Evolutionary conservation across 2,797 vertebrate genomes (phyloP), one percentile per base, ranked within the genome.

Genomic region (Lacerta agilis): DNA sequence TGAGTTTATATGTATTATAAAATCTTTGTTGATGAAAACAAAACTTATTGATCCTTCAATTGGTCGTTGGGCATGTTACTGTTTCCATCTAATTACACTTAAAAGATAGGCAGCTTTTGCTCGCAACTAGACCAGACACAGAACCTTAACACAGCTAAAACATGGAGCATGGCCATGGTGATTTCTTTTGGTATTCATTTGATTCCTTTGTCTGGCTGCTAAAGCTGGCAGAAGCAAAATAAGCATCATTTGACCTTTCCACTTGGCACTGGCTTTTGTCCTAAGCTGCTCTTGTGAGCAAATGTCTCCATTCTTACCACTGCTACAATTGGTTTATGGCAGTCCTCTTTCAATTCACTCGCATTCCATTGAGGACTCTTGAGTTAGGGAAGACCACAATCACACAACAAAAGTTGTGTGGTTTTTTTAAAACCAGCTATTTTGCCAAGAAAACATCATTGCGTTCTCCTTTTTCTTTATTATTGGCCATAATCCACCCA

Each of bases 201-300:
- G 76, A 4, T 86, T 90, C 29, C 29, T 86, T 49, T 88, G 3
- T 71, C 45, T 17, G 29, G 45, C 76, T 86, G 84, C 82, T 86
- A 71, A 49, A 92, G 64, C 9, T 73, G 9, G 5, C 33, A 88
- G 45, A 89, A 93, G 88, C 38, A 1, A 87, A 92, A 86, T 25
- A 6, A 79, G 27, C 18, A 72, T 58, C 78, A 81, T 58, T 7
- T 49, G 58, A 85, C 23, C 8, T 90, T 91, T 82, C 73, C 45
- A 73, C 3, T 87, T 83, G 13, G 25, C 8, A 72, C 75, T 87
- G 41, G 87, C 18, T 87, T 90, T 79, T 88, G 33, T 89, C 89
- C 75, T 83, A 61, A 90, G 27, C 61, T 81, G 9, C 6, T 69
- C 8, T 79, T 69, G 13, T 86, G 87, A 90, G 82, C 1, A 89